Percentiles rank a stretch among this genome's conserved stretches.
Conservation (phyloP, 2,888 invertebrate species). For the Gerris lacustris region DNA sequence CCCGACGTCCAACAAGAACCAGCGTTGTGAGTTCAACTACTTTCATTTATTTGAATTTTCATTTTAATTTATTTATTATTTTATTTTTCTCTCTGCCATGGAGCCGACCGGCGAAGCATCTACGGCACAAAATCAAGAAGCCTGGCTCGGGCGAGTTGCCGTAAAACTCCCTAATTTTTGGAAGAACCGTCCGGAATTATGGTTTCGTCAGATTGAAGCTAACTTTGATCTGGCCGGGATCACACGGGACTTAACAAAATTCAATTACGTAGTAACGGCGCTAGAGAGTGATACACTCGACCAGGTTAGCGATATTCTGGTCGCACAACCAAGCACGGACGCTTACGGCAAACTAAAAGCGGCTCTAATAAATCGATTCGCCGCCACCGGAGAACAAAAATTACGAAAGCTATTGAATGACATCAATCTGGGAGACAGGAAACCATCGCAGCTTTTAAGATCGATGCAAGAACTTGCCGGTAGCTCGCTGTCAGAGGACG, state of each 20-base stretch:
- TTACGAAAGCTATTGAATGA: slow-evolving; percentile 26
- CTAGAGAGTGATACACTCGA: not conserved
- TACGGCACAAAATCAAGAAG: no score
- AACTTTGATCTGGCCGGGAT: not conserved
- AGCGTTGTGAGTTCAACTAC: no score
- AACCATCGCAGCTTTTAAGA: slow-evolving; percentile 26
- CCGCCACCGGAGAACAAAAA: not conserved
- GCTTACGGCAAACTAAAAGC: not conserved
- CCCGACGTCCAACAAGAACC: no score
- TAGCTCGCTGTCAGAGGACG: slow-evolving; percentile 7
- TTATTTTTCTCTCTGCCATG: no score
- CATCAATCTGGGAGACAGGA: slow-evolving; percentile 25
- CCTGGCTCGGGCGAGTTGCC: not conserved
- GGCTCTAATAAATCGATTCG: not conserved
- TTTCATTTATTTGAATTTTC: no score
- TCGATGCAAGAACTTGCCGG: slow-evolving; percentile 24
- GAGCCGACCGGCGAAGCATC: no score
- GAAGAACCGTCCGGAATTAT: not conserved
- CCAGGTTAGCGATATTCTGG: not conserved
- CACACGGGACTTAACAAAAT: not conserved
- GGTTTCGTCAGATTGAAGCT: slow-evolving; percentile 2
- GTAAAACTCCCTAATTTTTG: slow-evolving; percentile 7
- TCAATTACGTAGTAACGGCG: not conserved
- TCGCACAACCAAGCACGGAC: not conserved
- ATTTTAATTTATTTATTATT: no score